Conservation (phyloP, 2,113 vertebrate genomes). For the Plectropomus leopardus region DNA sequence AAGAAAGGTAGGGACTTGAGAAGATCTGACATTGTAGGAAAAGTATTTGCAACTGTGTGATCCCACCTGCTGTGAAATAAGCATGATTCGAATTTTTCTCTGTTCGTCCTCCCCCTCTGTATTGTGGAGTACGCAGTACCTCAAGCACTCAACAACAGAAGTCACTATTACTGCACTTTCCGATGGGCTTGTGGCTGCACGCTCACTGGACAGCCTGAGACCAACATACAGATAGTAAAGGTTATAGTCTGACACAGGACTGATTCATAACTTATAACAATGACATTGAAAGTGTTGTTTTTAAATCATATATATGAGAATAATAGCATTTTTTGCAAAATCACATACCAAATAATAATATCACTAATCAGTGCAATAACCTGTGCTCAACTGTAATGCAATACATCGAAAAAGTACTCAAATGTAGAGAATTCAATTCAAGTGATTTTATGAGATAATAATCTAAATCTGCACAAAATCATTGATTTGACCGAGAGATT, state of each 20-base stretch:
- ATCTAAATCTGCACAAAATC: background rate
- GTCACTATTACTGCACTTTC: conserved; percentile 90
- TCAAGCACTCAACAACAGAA: conserved; percentile 92
- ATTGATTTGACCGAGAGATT: background rate
- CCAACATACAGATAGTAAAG: conserved; percentile 22
- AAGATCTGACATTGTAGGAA: background rate
- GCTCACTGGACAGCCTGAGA: conserved; percentile 89
- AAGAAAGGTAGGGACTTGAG: background rate
- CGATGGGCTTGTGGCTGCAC: conserved; percentile 86
- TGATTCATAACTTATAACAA: background rate
- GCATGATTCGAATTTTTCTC: conserved; percentile 87
- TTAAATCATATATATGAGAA: background rate
- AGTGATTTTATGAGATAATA: background rate
- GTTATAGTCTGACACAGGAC: background rate
- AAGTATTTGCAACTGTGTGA: background rate
- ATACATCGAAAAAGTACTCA: background rate
- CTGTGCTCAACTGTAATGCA: no score
- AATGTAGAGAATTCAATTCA: background rate
- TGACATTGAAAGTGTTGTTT: no score
- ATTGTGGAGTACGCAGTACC: conserved; percentile 88
- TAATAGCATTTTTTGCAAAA: background rate
- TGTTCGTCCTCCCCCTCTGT: conserved; percentile 79
- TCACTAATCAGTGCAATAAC: background rate
- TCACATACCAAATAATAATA: background rate
- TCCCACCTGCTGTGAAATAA: conserved; percentile 91